Evolutionary conservation across 2,797 vertebrate genomes (phyloP), one percentile per base, ranked within the genome.

Genomic region (Sebastes taczanowskii): DNA sequence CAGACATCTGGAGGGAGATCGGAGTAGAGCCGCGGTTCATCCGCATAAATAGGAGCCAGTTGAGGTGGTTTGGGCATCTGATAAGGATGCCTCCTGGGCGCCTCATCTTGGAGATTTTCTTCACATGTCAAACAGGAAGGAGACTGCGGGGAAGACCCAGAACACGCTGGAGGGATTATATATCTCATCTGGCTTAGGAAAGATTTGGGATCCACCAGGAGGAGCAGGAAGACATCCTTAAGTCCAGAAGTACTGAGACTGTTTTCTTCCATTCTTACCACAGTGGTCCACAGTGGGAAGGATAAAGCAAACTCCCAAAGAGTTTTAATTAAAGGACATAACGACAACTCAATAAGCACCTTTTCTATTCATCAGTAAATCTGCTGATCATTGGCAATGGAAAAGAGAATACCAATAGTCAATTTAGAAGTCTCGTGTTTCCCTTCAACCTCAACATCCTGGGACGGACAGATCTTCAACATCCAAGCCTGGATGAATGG

Each of bases 151-250:
- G 61, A 49, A 49, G 49, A 71, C 22, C 32, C 46, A 25, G 67
- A 49, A 60, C 63, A 61, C 22, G 35, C 56, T 60, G 69, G 59
- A 73, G 27, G 63, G 35, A 68, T 34, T 64, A 7, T 52, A 78
- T 67, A 52, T 64, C 56, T 46, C 69, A 85, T 74, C 52, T 71
- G 52, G 29, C 27, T 53, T 32, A 22, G 49, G 61, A 82, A 77
- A 6, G 46, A 10, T n/a, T 77, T 20, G 4, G 42, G 69, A 61
- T 78, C 18, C 9, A 38, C 13, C 38, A 55, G 60, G 53, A 80
- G 30, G 29, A 64, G 58, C 53, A 69, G 34, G 29, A 38, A 82
- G 64, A 79, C 0, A 2, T 53, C 14, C 11, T 20, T n/a, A 29
- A 20, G 2, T 68, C 13, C 27, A 65, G 16, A 65, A 20, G 5